Evolutionary conservation across 2,113 vertebrate species (phyloP).

Genomic region (Cyphomyrus discorhynchus): DNA sequence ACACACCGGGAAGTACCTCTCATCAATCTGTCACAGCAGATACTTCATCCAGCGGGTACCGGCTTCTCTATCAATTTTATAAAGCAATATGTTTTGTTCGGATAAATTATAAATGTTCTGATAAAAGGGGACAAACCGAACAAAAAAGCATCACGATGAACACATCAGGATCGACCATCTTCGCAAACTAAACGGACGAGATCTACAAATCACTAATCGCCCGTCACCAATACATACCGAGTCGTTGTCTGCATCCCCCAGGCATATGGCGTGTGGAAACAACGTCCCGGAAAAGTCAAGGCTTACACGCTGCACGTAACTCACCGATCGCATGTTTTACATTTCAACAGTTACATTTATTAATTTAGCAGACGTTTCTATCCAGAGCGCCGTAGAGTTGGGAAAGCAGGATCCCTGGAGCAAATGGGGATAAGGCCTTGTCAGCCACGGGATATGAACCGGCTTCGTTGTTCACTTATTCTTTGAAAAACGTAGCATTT

Average conservation of each 20-base stretch:
- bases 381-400: neutral
- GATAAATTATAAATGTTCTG: neutral
- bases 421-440: neutral
- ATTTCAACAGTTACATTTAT: neutral
- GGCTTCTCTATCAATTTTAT: neutral
- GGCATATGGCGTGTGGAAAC: constrained; percentile 84
- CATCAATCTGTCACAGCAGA: neutral
- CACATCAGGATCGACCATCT: neutral
- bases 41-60: neutral
- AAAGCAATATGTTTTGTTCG: neutral
- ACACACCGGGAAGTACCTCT: neutral
- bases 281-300: constrained; percentile 85
- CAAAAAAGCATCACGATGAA: neutral
- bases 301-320: constrained; percentile 79
- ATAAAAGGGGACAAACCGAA: neutral
- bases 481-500: neutral
- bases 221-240: constrained; percentile 50
- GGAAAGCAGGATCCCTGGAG: neutral
- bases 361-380: neutral
- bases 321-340: constrained; percentile 73
- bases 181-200: neutral
- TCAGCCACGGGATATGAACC: neutral
- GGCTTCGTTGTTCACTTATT: neutral
- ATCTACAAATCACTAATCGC: neutral
- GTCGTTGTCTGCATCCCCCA: constrained; percentile 91